Evolutionary conservation across 2,113 vertebrate genomes (phyloP).

Genomic region (Pedetes capensis): DNA sequence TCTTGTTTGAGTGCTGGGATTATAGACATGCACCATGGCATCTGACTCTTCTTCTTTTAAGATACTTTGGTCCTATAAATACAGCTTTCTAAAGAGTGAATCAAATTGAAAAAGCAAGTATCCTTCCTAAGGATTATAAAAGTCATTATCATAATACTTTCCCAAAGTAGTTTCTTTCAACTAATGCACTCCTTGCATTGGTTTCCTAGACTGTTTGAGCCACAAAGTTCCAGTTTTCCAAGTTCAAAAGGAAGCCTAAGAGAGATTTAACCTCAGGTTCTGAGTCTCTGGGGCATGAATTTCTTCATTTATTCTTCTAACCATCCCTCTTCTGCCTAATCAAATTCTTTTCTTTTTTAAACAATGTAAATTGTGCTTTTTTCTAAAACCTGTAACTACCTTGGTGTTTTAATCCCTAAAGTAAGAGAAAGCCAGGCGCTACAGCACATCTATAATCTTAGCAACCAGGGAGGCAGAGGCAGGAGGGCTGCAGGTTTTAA

Average conservation of each 20-base stretch:
- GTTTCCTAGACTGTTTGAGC: neutral
- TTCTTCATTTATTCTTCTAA: neutral
- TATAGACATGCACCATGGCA: no score
- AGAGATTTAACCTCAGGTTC: neutral
- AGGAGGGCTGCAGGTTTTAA: no score
- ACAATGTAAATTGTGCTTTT: no score
- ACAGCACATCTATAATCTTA: no score
- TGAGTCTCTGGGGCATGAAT: neutral
- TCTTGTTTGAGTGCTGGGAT: no score
- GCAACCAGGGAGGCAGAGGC: no score
- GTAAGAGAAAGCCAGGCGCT: no score
- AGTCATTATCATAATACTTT: neutral
- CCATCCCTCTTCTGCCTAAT: neutral
- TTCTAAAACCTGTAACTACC: no score
- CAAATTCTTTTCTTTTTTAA: constrained; percentile 32
- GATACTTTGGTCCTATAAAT: neutral
- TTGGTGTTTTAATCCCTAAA: no score
- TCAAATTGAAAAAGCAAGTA: neutral
- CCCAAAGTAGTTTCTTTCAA: neutral
- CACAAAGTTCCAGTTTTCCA: neutral
- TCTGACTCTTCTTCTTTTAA: neutral
- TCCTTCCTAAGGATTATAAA: neutral
- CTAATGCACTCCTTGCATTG: neutral
- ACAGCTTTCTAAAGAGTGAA: neutral
- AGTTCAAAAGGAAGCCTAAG: neutral